Percentiles rank a stretch among this genome's conserved stretches.
phyloP scores from a whole-genome alignment of 2,113 vertebrate genomes.

The Colinus virginianus region DNA sequence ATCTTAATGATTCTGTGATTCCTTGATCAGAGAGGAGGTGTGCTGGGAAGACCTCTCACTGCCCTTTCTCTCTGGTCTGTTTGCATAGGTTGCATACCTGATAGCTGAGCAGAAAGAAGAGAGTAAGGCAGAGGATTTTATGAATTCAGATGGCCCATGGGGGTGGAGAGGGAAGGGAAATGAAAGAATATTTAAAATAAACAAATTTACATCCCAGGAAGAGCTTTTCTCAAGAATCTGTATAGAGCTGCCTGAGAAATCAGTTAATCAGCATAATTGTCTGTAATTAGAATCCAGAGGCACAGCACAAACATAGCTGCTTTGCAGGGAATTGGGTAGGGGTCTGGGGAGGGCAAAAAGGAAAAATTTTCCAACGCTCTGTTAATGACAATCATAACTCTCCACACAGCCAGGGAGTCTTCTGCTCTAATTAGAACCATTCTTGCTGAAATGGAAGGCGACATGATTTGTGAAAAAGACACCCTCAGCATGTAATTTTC shows the following conservation, averaged over 20 bases:
- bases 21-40: background rate
- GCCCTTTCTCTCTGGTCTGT: background rate
- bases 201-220: conserved; percentile 54
- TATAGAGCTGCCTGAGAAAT: conserved; percentile 76
- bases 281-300: conserved; percentile 77
- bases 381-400: conserved; percentile 75
- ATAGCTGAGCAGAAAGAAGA: background rate
- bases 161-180: conserved; percentile 56
- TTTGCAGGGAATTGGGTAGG: background rate
- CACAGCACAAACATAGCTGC: conserved; percentile 25
- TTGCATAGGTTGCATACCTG: background rate
- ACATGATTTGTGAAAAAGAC: conserved; percentile 72
- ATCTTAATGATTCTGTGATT: too few relatives aligned
- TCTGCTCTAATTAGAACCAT: conserved; percentile 76
- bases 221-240: conserved; percentile 74
- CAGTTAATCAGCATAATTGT: conserved; percentile 79
- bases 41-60: conserved; percentile 15
- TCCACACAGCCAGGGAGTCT: conserved; percentile 49
- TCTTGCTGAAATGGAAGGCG: conserved; percentile 71
- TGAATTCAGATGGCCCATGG: conserved; percentile 14
- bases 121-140: background rate
- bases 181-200: conserved; percentile 64
- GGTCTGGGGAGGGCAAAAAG: background rate
- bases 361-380: conserved; percentile 50
- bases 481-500: conserved; percentile 70